Evolutionary conservation across 2,888 invertebrate species (phyloP).

Genomic region (Hirtodrosophila confusa): DNA sequence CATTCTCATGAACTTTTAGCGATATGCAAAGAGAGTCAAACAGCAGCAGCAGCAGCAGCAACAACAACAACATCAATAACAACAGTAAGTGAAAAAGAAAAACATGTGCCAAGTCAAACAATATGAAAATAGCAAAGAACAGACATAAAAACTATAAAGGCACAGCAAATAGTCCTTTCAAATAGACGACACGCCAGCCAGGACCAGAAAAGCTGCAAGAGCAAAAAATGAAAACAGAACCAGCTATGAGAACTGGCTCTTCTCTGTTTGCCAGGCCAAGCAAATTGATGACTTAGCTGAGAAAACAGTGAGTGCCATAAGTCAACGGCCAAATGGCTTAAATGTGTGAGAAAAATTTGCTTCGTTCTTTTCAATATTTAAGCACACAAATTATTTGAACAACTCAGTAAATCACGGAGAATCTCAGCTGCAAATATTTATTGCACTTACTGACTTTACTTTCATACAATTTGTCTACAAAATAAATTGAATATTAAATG

Average conservation of each 20-base stretch:
- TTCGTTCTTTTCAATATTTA: slow-evolving; percentile 1
- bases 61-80: slow-evolving; percentile 11
- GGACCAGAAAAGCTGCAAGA: slow-evolving; percentile 8
- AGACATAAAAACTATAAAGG: slow-evolving; percentile 54
- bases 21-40: slow-evolving; percentile 47
- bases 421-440: too few relatives aligned
- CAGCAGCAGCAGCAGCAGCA: slow-evolving; percentile 20
- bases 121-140: slow-evolving; percentile 36
- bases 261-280: slow-evolving; percentile 24
- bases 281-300: slow-evolving; percentile 37
- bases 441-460: too few relatives aligned
- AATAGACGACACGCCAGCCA: slow-evolving; percentile 32
- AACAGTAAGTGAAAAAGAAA: slow-evolving; percentile 4
- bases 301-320: slow-evolving; percentile 3
- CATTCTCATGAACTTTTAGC: slow-evolving; percentile 62
- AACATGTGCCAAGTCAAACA: slow-evolving; percentile 52
- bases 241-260: slow-evolving; percentile 23
- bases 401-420: background rate
- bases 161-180: slow-evolving; percentile 60
- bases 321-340: background rate
- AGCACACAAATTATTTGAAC: background rate
- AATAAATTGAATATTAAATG: too few relatives aligned
- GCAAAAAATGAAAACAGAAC: background rate
- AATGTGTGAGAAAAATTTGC: too few relatives aligned
- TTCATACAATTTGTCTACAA: too few relatives aligned